A percentile compares a stretch with the other conserved stretches of the same genome.
These are phyloP conservation scores for Phymorhynchus buccinoides DNA, from an alignment of 1,140 invertebrate species.

Conservation along the genomic window DNA sequence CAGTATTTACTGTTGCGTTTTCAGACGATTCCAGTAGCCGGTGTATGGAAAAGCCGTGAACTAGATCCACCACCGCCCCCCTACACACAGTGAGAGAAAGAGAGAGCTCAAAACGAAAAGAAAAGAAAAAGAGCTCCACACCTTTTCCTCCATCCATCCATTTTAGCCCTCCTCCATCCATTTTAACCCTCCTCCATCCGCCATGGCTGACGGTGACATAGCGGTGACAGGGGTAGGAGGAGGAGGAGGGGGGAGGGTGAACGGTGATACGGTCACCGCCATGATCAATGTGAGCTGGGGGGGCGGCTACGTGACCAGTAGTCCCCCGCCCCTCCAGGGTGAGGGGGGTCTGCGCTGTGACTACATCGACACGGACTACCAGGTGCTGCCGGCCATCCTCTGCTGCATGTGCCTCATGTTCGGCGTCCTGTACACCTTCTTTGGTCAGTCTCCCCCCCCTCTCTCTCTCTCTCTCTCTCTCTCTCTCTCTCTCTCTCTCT, in stretches of 20 bases:
- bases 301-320: background rate
- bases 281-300: conserved; percentile 13
- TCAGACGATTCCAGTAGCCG: background rate
- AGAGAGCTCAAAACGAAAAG: too few relatives aligned
- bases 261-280: background rate
- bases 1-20: background rate
- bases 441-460: conserved; percentile 77
- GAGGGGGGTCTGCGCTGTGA: conserved; percentile 67
- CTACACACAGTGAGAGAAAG: too few relatives aligned
- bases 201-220: conserved; percentile 23
- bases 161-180: too few relatives aligned
- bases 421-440: conserved; percentile 79
- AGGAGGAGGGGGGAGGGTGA: background rate
- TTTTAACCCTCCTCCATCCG: background rate
- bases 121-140: background rate
- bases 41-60: background rate
- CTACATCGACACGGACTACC: conserved; percentile 76
- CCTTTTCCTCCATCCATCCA: background rate
- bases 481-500: too few relatives aligned
- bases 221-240: background rate
- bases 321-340: background rate
- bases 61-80: too few relatives aligned
- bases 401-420: conserved; percentile 78
- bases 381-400: conserved; percentile 76
- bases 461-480: too few relatives aligned